A percentile compares a stretch with the other conserved stretches of the same genome.
phyloP scores from a whole-genome alignment of 2,888 invertebrate species.

The Agonopterix subpropinquella region DNA sequence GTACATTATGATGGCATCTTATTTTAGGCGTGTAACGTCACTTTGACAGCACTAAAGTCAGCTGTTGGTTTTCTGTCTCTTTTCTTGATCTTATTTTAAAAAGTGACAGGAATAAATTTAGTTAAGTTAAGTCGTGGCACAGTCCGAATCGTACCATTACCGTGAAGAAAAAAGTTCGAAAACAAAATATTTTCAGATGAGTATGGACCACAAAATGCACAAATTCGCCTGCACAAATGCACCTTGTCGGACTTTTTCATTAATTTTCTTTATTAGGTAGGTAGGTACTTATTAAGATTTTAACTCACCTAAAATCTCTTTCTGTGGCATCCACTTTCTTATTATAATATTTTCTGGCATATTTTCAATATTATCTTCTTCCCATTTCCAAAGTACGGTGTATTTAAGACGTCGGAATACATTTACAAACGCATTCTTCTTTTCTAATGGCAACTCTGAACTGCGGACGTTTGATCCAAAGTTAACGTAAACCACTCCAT shows the following conservation, averaged over 20 bases:
- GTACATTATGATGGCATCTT: no score
- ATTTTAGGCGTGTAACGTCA: no score
- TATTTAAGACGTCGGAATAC: constrained; percentile 76
- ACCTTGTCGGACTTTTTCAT: neutral
- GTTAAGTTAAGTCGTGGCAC: no score
- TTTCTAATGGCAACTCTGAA: constrained; percentile 66
- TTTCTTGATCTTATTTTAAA: no score
- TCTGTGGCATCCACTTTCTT: constrained; percentile 81
- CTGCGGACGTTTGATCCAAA: constrained; percentile 77
- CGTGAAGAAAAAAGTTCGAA: no score
- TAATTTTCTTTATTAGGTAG: no score
- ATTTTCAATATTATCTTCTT: constrained; percentile 69
- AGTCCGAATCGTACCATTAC: no score
- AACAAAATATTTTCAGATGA: no score
- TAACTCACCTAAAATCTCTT: constrained; percentile 74
- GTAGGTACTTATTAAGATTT: neutral
- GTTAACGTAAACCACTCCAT: constrained; percentile 75
- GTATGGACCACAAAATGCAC: neutral
- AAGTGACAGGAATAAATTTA: no score
- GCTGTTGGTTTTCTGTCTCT: no score
- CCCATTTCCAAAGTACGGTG: constrained; percentile 83
- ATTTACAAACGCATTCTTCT: constrained; percentile 66
- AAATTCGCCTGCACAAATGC: neutral
- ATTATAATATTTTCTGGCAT: constrained; percentile 74
- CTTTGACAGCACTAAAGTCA: no score